A percentile compares a stretch with the other conserved stretches of the same genome.
Conservation (phyloP, 2,113 vertebrate species). For the Malaclemys terrapin region DNA sequence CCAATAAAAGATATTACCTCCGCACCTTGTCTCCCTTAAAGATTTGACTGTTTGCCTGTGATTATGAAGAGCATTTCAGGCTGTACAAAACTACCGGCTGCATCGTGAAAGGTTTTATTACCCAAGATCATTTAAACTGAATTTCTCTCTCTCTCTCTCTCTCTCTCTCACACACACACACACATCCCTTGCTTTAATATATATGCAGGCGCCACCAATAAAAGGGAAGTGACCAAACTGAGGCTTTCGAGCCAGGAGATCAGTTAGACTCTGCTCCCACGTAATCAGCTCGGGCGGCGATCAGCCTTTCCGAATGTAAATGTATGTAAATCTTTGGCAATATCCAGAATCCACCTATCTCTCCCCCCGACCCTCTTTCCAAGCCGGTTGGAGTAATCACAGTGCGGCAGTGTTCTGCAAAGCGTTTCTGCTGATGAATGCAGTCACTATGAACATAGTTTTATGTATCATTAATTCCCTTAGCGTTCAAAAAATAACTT, state of each 20-base stretch:
- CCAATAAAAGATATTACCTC: background rate
- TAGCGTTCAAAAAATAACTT: constrained; percentile 85
- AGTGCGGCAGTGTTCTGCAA: constrained; percentile 81
- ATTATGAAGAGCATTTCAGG: background rate
- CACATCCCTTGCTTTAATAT: background rate
- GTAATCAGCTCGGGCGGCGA: background rate
- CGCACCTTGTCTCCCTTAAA: background rate
- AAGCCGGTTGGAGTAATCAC: constrained; percentile 84
- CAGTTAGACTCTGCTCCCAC: background rate
- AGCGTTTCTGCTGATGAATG: constrained; percentile 86
- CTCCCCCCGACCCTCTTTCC: constrained; percentile 54
- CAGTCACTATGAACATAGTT: constrained; percentile 79
- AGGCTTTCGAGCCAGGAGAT: background rate
- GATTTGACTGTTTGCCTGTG: background rate
- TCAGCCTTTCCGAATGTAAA: constrained; percentile 71
- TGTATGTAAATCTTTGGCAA: constrained; percentile 73
- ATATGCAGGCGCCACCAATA: background rate
- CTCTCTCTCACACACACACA: background rate
- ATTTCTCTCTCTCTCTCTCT: no score
- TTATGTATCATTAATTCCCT: constrained; percentile 94
- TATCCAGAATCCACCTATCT: constrained; percentile 73
- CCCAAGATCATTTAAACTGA: background rate
- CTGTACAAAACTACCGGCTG: background rate
- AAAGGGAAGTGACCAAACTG: background rate
- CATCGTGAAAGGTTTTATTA: background rate